These are phyloP conservation scores for Labeo calbasu DNA, from an alignment of 2,797 vertebrate genomes.

Conservation along the genomic window DNA sequence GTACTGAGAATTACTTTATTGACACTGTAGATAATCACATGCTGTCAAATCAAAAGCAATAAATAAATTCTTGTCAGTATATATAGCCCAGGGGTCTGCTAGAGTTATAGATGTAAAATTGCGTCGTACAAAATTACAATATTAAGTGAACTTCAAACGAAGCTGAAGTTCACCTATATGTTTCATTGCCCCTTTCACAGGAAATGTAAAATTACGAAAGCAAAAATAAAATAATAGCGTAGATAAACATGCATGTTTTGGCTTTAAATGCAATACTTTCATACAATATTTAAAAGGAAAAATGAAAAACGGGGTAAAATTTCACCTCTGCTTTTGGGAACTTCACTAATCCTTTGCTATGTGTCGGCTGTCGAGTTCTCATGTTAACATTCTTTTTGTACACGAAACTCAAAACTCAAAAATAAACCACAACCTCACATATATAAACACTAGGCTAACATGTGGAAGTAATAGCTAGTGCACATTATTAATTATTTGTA, in stretches of 20 bases:
- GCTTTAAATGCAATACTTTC: no score
- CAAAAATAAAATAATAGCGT: not conserved
- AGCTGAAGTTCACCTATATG: not conserved
- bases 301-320: not conserved
- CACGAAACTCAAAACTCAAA: not conserved
- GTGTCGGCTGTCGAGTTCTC: not conserved
- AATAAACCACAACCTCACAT: not conserved
- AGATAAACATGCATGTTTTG: no score
- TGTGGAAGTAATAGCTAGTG: constrained; percentile 8
- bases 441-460: constrained; percentile 3
- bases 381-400: constrained; percentile 31
- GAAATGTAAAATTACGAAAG: not conserved
- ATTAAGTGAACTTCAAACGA: not conserved
- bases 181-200: not conserved
- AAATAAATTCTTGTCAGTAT: not conserved
- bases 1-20: not conserved
- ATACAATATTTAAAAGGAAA: not conserved
- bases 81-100: not conserved
- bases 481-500: constrained; percentile 19
- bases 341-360: not conserved
- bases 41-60: not conserved
- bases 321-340: not conserved
- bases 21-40: not conserved
- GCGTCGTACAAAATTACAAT: not conserved
- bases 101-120: not conserved